phyloP scores from a whole-genome alignment of 2,888 invertebrate species.

The Eupithecia vulgata region DNA sequence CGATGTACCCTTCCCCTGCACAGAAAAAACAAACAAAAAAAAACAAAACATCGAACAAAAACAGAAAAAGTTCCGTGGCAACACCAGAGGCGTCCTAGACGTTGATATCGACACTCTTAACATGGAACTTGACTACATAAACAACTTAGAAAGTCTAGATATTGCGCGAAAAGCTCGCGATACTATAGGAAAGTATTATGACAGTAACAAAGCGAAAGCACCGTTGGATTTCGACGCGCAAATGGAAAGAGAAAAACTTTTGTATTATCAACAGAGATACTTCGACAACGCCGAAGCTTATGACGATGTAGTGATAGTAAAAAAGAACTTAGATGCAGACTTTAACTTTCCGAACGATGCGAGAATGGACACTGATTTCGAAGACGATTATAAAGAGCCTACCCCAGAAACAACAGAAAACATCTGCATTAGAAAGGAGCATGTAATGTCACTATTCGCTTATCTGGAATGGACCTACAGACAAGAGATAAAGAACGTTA shows the following conservation, averaged over 20 bases:
- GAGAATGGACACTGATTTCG: slow-evolving; percentile 73
- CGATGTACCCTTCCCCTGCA: slow-evolving; percentile 90
- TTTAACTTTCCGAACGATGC: slow-evolving; percentile 80
- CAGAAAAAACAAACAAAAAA: slow-evolving; percentile 63
- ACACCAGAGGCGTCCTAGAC: slow-evolving; percentile 64
- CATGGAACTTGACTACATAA: slow-evolving; percentile 76
- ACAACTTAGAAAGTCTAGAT: slow-evolving; percentile 75
- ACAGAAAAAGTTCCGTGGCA: slow-evolving; percentile 49
- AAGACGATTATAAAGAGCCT: slow-evolving; percentile 76
- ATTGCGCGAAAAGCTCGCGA: slow-evolving; percentile 76
- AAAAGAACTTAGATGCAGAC: slow-evolving; percentile 80
- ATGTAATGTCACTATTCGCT: slow-evolving; percentile 90
- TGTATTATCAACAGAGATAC: slow-evolving; percentile 78
- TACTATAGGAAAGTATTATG: slow-evolving; percentile 73
- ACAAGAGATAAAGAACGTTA: slow-evolving; percentile 84
- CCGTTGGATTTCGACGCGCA: slow-evolving; percentile 80
- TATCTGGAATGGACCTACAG: slow-evolving; percentile 92
- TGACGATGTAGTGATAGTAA: slow-evolving; percentile 78
- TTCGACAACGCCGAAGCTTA: slow-evolving; percentile 76
- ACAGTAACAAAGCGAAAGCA: slow-evolving; percentile 64
- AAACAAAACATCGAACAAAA: slow-evolving; percentile 54
- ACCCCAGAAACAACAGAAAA: slow-evolving; percentile 71
- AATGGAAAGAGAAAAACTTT: slow-evolving; percentile 79
- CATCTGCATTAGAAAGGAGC: slow-evolving; percentile 87
- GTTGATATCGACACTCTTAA: slow-evolving; percentile 74